Evolutionary conservation across 2,113 vertebrate genomes (phyloP).

Genomic region (Rhynchomys soricoides): DNA sequence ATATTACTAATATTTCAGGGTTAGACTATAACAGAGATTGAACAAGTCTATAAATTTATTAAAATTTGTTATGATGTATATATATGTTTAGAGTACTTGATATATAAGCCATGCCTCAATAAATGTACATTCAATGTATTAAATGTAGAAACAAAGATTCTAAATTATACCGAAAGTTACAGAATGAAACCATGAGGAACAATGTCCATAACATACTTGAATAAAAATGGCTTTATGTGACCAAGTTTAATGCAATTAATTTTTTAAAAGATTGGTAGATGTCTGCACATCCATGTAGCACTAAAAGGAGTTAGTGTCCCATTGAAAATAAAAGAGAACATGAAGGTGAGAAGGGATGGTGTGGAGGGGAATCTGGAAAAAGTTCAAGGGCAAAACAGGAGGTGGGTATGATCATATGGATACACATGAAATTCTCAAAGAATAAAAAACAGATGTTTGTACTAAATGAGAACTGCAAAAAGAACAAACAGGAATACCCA

Average conservation of each 20-base stretch:
- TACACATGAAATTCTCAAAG: background rate
- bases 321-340: background rate
- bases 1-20: background rate
- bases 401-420: background rate
- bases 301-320: background rate
- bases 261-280: background rate
- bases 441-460: background rate
- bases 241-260: background rate
- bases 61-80: conserved; percentile 11
- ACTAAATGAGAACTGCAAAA: background rate
- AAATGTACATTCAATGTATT: background rate
- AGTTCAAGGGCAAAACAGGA: background rate
- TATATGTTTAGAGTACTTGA: background rate
- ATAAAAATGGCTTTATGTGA: background rate
- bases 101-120: background rate
- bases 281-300: background rate
- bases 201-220: background rate
- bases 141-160: background rate
- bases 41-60: background rate
- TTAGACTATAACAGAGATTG: background rate
- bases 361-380: background rate
- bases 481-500: background rate
- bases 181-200: background rate
- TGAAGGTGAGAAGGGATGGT: background rate
- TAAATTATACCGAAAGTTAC: background rate